Evolutionary conservation across 1,140 invertebrate genomes (phyloP).

Genomic region (Drosophila murphyi): DNA sequence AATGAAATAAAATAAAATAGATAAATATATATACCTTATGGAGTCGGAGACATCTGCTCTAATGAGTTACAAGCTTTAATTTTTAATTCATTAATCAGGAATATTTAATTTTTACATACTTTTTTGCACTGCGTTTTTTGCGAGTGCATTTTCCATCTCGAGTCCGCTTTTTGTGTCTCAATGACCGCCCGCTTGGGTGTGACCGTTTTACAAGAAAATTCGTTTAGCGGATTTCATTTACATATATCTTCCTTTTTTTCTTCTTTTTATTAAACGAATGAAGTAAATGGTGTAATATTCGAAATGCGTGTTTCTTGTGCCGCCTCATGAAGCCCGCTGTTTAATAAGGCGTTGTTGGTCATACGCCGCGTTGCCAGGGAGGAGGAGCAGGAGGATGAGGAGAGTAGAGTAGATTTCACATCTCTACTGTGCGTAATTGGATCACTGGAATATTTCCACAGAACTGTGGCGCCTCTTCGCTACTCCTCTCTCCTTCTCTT

Average conservation of each 20-base stretch:
- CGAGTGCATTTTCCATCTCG: too few relatives aligned
- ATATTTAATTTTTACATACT: too few relatives aligned
- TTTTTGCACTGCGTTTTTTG: too few relatives aligned
- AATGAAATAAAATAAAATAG: too few relatives aligned
- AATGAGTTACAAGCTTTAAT: too few relatives aligned
- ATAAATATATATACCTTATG: too few relatives aligned
- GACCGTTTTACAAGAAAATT: conserved; percentile 73
- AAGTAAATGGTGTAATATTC: conserved; percentile 30
- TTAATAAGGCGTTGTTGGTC: conserved; percentile 73
- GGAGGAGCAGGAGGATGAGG: too few relatives aligned
- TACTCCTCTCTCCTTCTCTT: conserved; percentile 1
- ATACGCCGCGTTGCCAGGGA: conserved; percentile 59
- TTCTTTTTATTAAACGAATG: conserved; percentile 20
- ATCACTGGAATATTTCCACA: conserved; percentile 22
- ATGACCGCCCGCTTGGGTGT: conserved; percentile 42
- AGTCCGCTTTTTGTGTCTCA: not conserved
- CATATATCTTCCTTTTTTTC: conserved; percentile 26
- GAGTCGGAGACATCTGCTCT: too few relatives aligned
- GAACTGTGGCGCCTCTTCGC: conserved; percentile 6
- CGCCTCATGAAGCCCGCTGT: conserved; percentile 2
- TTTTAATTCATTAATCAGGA: too few relatives aligned
- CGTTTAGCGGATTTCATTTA: conserved; percentile 71
- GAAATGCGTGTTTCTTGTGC: conserved; percentile 20
- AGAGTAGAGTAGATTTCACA: conserved; percentile 48
- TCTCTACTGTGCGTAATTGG: conserved; percentile 46